phyloP scores from a whole-genome alignment of 2,113 vertebrate species.

The Podarcis raffonei region DNA sequence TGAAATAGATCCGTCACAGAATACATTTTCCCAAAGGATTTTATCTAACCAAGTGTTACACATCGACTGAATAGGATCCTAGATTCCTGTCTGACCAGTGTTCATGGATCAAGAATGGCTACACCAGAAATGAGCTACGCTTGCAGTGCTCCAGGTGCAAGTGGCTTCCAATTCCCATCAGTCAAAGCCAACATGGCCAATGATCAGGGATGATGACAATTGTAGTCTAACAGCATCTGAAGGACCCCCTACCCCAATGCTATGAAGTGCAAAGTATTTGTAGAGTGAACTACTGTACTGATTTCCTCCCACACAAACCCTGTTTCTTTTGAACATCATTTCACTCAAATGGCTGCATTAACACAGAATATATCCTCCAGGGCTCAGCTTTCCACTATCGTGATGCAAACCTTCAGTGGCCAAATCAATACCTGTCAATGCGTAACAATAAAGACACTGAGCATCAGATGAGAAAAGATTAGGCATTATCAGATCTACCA shows the following conservation, averaged over 20 bases:
- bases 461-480: slow-evolving; percentile 45
- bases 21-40: too few relatives aligned
- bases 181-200: too few relatives aligned
- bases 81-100: not conserved
- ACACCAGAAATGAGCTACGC: not conserved
- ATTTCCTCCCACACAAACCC: not conserved
- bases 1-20: not conserved
- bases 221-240: too few relatives aligned
- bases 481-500: slow-evolving; percentile 41
- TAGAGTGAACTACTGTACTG: not conserved
- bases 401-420: slow-evolving; percentile 35
- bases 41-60: not conserved
- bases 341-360: slow-evolving; percentile 21
- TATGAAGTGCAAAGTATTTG: not conserved
- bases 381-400: slow-evolving; percentile 5
- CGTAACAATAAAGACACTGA: slow-evolving; percentile 39
- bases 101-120: not conserved
- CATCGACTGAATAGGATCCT: not conserved
- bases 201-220: too few relatives aligned
- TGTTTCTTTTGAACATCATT: slow-evolving; percentile 28
- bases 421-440: slow-evolving; percentile 46
- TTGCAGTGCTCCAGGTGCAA: too few relatives aligned
- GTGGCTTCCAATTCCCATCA: too few relatives aligned
- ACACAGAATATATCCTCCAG: not conserved
- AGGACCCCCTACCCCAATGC: too few relatives aligned